Evolutionary conservation across 2,113 vertebrate species (phyloP).

Genomic region (Aspidoscelis tigris): DNA sequence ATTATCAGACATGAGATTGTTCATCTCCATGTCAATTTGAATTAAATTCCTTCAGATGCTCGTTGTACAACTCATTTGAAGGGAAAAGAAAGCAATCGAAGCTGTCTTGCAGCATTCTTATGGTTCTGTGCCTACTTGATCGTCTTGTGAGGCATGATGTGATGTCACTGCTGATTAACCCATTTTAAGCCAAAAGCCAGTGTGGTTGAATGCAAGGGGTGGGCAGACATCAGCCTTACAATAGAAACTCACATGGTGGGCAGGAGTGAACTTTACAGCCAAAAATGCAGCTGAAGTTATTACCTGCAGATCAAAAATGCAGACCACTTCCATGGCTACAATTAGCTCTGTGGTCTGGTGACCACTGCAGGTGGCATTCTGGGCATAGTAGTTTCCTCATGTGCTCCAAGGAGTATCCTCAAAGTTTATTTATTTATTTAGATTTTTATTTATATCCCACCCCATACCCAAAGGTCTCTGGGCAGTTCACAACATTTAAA

Average conservation of each 20-base stretch:
- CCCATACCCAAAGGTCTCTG: no score
- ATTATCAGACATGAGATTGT: conserved; percentile 51
- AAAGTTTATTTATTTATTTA: no score
- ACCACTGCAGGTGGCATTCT: no score
- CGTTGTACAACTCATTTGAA: conserved; percentile 60
- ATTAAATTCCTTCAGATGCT: conserved; percentile 60
- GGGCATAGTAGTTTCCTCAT: no score
- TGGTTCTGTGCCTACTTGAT: background rate
- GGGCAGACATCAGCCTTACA: background rate
- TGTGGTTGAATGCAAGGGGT: background rate
- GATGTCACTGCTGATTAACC: background rate
- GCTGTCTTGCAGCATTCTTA: background rate
- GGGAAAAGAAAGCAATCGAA: conserved; percentile 6
- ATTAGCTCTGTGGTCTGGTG: no score
- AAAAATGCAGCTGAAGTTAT: background rate
- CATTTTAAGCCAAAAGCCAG: background rate
- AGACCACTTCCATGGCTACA: no score
- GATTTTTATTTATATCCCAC: no score
- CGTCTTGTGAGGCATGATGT: background rate
- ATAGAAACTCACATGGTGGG: background rate
- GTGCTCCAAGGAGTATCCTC: no score
- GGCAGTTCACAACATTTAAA: no score
- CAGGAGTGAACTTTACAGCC: background rate
- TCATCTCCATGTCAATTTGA: conserved; percentile 59
- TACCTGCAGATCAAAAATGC: no score